These are phyloP conservation scores for Cheiracanthium punctorium DNA, from an alignment of 2,888 invertebrate species.

Conservation along the genomic window DNA sequence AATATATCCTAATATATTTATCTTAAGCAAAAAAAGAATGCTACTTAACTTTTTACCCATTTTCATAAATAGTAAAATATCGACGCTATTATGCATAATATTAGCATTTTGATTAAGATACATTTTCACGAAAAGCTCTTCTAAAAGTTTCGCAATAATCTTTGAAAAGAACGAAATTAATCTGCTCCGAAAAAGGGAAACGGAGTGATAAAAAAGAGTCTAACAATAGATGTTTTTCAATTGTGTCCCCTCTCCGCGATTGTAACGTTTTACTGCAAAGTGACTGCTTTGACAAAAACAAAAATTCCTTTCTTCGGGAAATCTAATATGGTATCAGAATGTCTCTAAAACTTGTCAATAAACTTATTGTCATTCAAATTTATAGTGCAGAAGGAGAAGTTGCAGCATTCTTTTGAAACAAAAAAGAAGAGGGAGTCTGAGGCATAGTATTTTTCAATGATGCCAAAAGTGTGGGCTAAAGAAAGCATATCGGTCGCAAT, in stretches of 20 bases:
- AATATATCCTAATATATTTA: too few species aligned
- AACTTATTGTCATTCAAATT: slow-evolving; percentile 2
- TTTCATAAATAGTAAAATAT: too few species aligned
- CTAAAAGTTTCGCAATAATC: too few species aligned
- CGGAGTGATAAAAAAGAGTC: background rate
- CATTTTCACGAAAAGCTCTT: too few species aligned
- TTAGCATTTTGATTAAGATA: too few species aligned
- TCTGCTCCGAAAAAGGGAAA: too few species aligned
- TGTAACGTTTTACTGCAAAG: background rate
- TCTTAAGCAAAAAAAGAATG: too few species aligned
- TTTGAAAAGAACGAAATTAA: too few species aligned
- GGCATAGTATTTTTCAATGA: background rate
- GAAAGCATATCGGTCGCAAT: background rate
- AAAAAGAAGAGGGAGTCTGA: background rate
- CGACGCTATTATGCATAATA: too few species aligned
- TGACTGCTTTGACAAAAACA: background rate
- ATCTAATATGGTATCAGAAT: background rate
- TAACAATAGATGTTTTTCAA: background rate
- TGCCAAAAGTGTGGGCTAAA: background rate
- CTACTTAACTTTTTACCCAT: too few species aligned
- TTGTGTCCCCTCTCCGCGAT: background rate
- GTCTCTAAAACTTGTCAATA: background rate
- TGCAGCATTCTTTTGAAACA: background rate
- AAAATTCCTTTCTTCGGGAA: too few species aligned
- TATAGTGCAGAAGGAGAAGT: background rate